Conservation (phyloP, 2,113 vertebrate species). For the Sinocyclocheilus grahami region DNA sequence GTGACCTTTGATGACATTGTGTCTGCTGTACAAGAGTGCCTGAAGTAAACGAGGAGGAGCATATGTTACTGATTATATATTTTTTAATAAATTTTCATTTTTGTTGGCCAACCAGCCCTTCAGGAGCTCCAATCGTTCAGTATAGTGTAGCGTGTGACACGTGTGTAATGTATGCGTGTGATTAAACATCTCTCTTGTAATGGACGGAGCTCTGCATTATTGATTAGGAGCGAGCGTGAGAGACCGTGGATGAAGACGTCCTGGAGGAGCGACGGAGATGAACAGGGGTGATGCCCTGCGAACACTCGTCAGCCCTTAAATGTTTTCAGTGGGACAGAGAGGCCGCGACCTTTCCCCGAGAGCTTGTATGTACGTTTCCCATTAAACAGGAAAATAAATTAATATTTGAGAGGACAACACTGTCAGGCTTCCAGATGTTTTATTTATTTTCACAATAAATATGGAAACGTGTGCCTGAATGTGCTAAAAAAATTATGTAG, state of each 20-base stretch:
- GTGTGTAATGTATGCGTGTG: conserved; percentile 62
- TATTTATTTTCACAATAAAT: conserved; percentile 46
- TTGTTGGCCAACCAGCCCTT: background rate
- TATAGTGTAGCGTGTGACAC: background rate
- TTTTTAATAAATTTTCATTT: background rate
- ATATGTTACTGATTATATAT: background rate
- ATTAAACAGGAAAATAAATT: conserved; percentile 52
- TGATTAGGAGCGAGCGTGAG: conserved; percentile 47
- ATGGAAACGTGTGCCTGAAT: background rate
- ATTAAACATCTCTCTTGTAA: conserved; percentile 55
- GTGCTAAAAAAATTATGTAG: background rate
- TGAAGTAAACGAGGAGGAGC: conserved; percentile 61
- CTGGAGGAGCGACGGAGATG: background rate
- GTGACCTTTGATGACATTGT: conserved; percentile 82
- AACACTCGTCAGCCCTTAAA: background rate
- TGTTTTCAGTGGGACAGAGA: background rate
- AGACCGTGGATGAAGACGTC: background rate
- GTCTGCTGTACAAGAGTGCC: conserved; percentile 75
- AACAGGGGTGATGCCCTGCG: background rate
- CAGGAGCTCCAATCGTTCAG: background rate
- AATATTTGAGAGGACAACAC: conserved; percentile 59
- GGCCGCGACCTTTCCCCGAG: background rate
- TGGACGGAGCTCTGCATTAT: conserved; percentile 68
- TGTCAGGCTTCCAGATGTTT: conserved; percentile 51
- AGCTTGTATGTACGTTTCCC: background rate